phyloP scores from a whole-genome alignment of 2,797 vertebrate species.

The Carcharodon carcharias region DNA sequence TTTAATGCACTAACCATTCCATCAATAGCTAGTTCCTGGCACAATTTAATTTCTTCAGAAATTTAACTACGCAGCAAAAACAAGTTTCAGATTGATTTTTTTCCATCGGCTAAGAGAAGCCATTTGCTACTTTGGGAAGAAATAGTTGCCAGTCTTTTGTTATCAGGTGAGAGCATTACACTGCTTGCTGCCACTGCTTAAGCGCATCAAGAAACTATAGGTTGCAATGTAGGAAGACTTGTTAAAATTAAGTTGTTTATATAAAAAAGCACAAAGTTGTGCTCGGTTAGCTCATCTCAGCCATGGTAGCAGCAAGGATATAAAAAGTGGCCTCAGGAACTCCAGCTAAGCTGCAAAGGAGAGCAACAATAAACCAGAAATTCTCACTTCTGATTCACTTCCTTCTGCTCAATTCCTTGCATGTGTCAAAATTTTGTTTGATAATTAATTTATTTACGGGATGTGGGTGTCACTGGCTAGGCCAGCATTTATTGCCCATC shows the following conservation, averaged over 20 bases:
- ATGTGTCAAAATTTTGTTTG: not conserved
- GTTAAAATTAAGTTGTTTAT: not conserved
- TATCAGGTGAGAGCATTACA: not conserved
- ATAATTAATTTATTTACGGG: not conserved
- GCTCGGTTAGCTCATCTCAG: not conserved
- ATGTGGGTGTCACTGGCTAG: too few relatives aligned
- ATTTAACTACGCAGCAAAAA: not conserved
- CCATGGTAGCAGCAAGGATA: not conserved
- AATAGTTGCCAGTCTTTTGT: not conserved
- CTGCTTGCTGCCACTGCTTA: not conserved
- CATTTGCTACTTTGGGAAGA: not conserved
- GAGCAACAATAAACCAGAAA: not conserved
- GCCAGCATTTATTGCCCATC: too few relatives aligned
- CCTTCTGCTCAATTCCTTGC: too few relatives aligned
- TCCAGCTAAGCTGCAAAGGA: not conserved
- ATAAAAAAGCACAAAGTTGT: not conserved
- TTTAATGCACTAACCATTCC: constrained; percentile 11
- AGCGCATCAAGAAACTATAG: not conserved
- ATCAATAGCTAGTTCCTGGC: not conserved
- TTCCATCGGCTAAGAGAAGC: not conserved
- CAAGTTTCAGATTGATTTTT: not conserved
- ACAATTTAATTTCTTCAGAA: not conserved
- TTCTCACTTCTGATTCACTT: not conserved
- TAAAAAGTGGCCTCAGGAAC: not conserved
- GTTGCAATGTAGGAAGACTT: not conserved